Evolutionary conservation across 2,888 invertebrate genomes (phyloP).

Genomic region (Leistus spinibarbis): DNA sequence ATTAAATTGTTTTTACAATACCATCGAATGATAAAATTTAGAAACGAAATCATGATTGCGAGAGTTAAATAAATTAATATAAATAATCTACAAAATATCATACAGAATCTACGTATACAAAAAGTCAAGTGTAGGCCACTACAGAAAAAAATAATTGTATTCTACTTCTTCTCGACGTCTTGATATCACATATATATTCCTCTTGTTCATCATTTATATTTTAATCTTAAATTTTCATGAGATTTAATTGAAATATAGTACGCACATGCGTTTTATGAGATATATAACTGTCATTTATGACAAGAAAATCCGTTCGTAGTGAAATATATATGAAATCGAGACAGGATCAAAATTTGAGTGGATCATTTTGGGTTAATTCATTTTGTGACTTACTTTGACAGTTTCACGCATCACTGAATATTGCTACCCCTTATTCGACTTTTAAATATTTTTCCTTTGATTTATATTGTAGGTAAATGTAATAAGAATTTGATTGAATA

Average conservation of each 20-base stretch:
- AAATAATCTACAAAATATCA: too few species aligned
- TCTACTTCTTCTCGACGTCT: too few species aligned
- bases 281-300: neutral
- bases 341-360: neutral
- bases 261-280: neutral
- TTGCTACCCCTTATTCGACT: neutral
- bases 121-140: too few species aligned
- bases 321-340: neutral
- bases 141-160: too few species aligned
- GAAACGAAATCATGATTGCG: too few species aligned
- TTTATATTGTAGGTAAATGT: neutral
- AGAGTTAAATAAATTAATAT: too few species aligned
- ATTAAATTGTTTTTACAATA: too few species aligned
- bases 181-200: too few species aligned
- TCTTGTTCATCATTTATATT: too few species aligned
- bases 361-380: neutral
- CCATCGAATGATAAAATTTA: too few species aligned
- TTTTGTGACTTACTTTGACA: neutral
- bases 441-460: neutral
- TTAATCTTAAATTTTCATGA: neutral
- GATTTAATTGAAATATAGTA: neutral
- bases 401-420: neutral
- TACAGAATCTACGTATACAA: too few species aligned
- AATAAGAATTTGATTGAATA: neutral
- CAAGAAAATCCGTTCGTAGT: neutral